These are phyloP conservation scores for Colletes latitarsis DNA, from an alignment of 1,140 invertebrate species.

Conservation along the genomic window DNA sequence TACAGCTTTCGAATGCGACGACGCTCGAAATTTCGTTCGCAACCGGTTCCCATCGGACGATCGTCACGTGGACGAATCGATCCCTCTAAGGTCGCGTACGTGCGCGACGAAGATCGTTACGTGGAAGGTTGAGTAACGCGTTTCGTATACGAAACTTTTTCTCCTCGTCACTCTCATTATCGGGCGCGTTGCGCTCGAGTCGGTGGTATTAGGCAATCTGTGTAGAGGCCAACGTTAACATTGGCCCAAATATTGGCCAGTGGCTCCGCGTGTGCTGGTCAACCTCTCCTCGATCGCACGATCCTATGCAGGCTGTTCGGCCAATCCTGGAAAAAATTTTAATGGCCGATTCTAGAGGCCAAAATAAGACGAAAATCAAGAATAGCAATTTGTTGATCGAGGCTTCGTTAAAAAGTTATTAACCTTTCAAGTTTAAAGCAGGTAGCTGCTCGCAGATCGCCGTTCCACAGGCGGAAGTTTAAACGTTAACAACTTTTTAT, in stretches of 20 bases:
- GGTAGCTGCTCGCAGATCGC: too few species aligned
- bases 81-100: slow-evolving; percentile 26
- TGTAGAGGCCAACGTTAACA: slow-evolving; percentile 67
- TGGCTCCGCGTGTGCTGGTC: slow-evolving; percentile 62
- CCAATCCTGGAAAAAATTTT: not conserved
- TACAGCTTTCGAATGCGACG: not conserved
- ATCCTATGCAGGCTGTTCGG: not conserved
- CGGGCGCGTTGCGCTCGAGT: slow-evolving; percentile 7
- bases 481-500: too few species aligned
- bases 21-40: not conserved
- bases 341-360: too few species aligned
- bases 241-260: slow-evolving; percentile 77
- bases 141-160: slow-evolving; percentile 30
- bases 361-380: too few species aligned
- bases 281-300: slow-evolving; percentile 24
- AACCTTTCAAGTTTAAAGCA: too few species aligned
- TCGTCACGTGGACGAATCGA: slow-evolving; percentile 11
- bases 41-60: not conserved
- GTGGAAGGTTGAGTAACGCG: slow-evolving; percentile 40
- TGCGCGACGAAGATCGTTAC: slow-evolving; percentile 24
- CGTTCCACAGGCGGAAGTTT: too few species aligned
- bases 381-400: too few species aligned
- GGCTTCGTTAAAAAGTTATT: too few species aligned
- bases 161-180: slow-evolving; percentile 25
- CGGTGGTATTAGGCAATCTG: slow-evolving; percentile 69